These are phyloP conservation scores for Coluber constrictor DNA, from an alignment of 2,797 vertebrate species.

Conservation along the genomic window DNA sequence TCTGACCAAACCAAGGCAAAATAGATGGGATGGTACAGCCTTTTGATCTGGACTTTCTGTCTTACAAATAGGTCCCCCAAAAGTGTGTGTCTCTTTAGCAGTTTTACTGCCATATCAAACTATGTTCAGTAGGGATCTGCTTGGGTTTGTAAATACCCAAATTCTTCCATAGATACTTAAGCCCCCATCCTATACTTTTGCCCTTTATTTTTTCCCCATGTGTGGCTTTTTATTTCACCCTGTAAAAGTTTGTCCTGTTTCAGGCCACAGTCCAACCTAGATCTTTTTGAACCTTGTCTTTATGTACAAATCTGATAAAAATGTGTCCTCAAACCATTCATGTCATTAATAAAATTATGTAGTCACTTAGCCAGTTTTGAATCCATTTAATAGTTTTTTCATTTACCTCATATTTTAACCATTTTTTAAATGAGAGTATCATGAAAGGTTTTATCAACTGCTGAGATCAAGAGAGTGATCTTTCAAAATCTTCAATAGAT, in stretches of 20 bases:
- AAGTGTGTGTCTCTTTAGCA: neutral
- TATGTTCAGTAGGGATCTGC: neutral
- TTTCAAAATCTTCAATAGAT: neutral
- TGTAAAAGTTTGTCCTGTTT: neutral
- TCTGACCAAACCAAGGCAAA: neutral
- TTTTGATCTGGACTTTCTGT: neutral
- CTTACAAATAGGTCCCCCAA: neutral
- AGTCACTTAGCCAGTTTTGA: neutral
- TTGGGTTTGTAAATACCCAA: neutral
- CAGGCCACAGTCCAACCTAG: neutral
- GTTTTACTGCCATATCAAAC: neutral
- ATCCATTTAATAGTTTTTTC: neutral
- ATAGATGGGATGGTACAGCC: neutral
- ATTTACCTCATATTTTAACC: neutral
- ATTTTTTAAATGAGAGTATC: neutral
- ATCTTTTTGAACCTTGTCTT: neutral
- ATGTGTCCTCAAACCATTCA: neutral
- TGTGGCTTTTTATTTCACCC: neutral
- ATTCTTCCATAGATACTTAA: neutral
- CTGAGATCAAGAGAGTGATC: neutral
- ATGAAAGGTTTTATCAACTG: neutral
- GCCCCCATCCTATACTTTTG: neutral
- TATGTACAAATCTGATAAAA: neutral
- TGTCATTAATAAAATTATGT: neutral
- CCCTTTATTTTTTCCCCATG: neutral